phyloP scores from a whole-genome alignment of 2,113 vertebrate genomes.

The Xenus cinereus region DNA sequence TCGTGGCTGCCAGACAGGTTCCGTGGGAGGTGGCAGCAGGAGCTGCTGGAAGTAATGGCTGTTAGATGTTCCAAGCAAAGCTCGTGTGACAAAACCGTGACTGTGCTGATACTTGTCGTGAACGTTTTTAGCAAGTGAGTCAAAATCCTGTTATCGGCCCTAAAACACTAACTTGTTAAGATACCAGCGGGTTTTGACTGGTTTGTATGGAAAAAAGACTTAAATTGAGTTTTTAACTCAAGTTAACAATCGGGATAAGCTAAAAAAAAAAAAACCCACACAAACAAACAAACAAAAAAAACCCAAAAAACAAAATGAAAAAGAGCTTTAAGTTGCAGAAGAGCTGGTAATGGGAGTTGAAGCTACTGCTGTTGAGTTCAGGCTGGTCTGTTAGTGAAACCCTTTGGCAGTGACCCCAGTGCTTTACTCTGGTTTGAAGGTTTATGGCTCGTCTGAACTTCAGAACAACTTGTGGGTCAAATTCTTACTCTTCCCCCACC shows the following conservation, averaged over 20 bases:
- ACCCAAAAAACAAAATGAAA: no score
- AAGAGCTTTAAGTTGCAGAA: not conserved
- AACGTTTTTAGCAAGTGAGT: not conserved
- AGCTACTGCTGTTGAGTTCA: not conserved
- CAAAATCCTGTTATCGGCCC: not conserved
- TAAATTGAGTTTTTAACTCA: not conserved
- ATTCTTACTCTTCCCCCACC: not conserved
- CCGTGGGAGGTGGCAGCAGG: conserved; percentile 5
- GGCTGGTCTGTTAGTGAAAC: not conserved
- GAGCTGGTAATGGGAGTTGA: not conserved
- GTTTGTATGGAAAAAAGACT: not conserved
- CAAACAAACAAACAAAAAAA: no score
- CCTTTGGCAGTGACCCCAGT: not conserved
- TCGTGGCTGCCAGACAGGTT: not conserved
- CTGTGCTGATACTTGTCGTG: not conserved
- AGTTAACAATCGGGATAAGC: not conserved
- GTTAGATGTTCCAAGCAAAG: not conserved
- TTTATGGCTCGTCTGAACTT: not conserved
- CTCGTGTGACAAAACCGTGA: not conserved
- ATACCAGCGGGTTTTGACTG: not conserved
- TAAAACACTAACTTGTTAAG: not conserved
- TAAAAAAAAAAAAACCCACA: not conserved
- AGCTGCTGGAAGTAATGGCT: not conserved
- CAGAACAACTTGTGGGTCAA: not conserved
- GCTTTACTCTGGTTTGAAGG: not conserved